Conservation (phyloP, 2,797 vertebrate species). For the Sebastes alutus region DNA sequence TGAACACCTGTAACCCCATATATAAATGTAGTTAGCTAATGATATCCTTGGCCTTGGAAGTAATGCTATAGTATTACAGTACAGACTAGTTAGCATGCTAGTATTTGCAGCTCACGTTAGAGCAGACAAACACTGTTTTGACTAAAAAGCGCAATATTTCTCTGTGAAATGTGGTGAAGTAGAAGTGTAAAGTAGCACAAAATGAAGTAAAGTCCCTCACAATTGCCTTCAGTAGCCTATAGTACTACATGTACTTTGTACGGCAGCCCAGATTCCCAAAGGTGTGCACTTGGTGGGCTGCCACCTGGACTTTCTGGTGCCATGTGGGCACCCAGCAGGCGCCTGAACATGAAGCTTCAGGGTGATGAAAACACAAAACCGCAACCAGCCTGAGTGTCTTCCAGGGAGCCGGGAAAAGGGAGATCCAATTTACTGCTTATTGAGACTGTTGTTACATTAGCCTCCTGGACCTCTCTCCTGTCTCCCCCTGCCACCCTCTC, state of each 20-base stretch:
- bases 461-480: constrained; percentile 29
- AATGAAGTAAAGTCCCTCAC: neutral
- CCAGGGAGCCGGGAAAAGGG: constrained; percentile 2
- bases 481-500: constrained; percentile 23
- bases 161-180: neutral
- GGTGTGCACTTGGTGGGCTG: constrained; percentile 5
- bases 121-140: neutral
- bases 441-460: constrained; percentile 60
- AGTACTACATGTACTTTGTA: neutral
- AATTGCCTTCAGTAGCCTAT: neutral
- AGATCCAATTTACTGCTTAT: constrained; percentile 67
- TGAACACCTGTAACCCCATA: neutral
- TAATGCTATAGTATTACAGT: neutral
- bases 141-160: neutral
- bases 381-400: constrained; percentile 40
- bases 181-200: neutral
- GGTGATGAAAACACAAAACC: constrained; percentile 53
- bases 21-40: neutral
- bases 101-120: neutral
- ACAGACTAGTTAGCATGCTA: neutral
- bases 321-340: constrained; percentile 12
- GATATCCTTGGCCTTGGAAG: neutral
- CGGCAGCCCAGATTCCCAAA: constrained; percentile 22
- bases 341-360: constrained; percentile 23
- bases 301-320: constrained; percentile 16